These are phyloP conservation scores for Agapornis canus DNA, from an alignment of 2,797 vertebrate species.

Conservation along the genomic window DNA sequence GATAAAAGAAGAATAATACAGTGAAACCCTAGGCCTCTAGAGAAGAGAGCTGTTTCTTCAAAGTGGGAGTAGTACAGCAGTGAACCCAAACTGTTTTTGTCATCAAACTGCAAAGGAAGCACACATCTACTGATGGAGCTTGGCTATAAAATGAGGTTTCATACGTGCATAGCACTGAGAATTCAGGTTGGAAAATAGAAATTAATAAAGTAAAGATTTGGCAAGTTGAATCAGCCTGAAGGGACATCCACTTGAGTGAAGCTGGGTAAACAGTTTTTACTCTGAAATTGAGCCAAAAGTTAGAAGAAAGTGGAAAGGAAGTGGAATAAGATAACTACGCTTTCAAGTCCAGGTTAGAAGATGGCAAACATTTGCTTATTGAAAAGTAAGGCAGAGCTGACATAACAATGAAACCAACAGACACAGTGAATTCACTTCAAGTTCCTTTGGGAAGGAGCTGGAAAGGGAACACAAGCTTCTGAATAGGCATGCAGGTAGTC, in stretches of 20 bases:
- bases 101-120: neutral
- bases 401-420: neutral
- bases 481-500: neutral
- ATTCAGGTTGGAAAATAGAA: constrained; percentile 1
- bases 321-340: neutral
- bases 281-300: constrained; percentile 10
- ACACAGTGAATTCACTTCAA: neutral
- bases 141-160: neutral
- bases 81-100: neutral
- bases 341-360: neutral
- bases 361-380: neutral
- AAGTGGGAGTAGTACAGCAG: neutral
- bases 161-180: neutral
- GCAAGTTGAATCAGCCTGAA: neutral
- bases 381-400: neutral
- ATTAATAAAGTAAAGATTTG: constrained; percentile 13
- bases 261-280: neutral
- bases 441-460: neutral
- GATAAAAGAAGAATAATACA: neutral
- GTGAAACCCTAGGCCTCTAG: neutral
- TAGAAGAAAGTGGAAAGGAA: neutral
- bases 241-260: neutral
- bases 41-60: neutral
- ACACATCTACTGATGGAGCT: neutral
- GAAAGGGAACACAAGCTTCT: neutral